Conservation (phyloP, 2,113 vertebrate genomes). For the Tetrao urogallus region DNA sequence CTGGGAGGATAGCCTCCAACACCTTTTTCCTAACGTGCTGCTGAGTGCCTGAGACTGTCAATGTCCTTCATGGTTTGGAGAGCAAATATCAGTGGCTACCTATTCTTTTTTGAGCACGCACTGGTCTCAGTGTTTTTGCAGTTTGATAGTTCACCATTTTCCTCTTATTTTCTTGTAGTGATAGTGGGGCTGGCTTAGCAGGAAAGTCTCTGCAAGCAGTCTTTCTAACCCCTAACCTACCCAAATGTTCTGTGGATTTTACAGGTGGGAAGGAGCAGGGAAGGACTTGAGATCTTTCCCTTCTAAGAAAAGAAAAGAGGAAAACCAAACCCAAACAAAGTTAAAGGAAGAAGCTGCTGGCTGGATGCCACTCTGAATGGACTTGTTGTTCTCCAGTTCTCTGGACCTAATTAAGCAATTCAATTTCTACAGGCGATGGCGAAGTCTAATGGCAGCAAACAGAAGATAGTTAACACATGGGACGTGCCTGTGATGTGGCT, state of each 20-base stretch:
- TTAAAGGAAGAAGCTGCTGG: neutral
- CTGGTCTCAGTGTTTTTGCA: neutral
- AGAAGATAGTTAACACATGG: constrained; percentile 62
- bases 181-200: neutral
- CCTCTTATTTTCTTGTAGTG: neutral
- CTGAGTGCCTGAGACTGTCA: neutral
- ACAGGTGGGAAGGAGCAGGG: neutral
- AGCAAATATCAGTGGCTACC: fast-evolving
- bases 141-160: neutral
- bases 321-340: constrained; percentile 1
- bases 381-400: neutral
- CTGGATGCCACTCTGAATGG: constrained; percentile 29
- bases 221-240: neutral
- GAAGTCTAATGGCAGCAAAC: constrained; percentile 5
- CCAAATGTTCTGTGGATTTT: neutral
- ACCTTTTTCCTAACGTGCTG: neutral
- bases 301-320: constrained; percentile 14
- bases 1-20: neutral
- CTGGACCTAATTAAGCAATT: constrained; percentile 44
- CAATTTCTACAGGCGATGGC: neutral
- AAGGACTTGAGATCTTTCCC: neutral
- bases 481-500: constrained; percentile 45
- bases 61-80: neutral
- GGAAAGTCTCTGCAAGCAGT: neutral
- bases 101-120: neutral